Evolutionary conservation across 1,140 invertebrate genomes (phyloP).

Genomic region (Drosophila sproati): DNA sequence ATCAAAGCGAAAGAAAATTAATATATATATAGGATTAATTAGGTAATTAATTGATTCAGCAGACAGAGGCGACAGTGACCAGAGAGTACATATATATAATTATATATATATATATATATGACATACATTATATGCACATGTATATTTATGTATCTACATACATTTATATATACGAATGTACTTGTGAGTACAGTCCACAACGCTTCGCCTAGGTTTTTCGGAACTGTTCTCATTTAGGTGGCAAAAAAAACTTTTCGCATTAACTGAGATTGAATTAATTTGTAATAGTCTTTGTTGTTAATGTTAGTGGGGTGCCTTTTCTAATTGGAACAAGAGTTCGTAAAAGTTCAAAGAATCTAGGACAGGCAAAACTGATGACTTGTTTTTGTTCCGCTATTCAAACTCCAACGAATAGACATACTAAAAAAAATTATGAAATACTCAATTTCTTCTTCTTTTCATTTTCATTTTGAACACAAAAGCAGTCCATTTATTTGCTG

Average conservation of each 20-base stretch:
- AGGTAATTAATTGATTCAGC: too few species aligned
- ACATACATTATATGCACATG: too few species aligned
- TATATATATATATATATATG: background rate
- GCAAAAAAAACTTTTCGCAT: constrained; percentile 61
- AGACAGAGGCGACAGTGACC: too few species aligned
- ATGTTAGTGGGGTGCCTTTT: constrained; percentile 44
- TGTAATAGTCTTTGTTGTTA: constrained; percentile 26
- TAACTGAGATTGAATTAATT: constrained; percentile 56
- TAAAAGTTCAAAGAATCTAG: constrained; percentile 37
- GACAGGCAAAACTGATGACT: constrained; percentile 3
- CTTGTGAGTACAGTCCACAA: too few species aligned
- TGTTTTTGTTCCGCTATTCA: constrained; percentile 10
- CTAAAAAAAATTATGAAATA: constrained; percentile 11
- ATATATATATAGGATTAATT: background rate
- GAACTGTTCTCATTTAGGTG: too few species aligned
- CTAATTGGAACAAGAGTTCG: constrained; percentile 64
- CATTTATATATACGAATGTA: too few species aligned
- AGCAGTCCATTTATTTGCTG: constrained; percentile 33
- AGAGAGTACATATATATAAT: background rate
- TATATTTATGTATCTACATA: too few species aligned
- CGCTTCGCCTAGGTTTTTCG: too few species aligned
- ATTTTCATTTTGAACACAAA: constrained; percentile 26
- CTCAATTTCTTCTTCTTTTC: background rate
- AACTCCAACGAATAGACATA: background rate
- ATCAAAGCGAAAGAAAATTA: background rate